phyloP scores from a whole-genome alignment of 2,888 invertebrate genomes.

The Cheiracanthium punctorium region DNA sequence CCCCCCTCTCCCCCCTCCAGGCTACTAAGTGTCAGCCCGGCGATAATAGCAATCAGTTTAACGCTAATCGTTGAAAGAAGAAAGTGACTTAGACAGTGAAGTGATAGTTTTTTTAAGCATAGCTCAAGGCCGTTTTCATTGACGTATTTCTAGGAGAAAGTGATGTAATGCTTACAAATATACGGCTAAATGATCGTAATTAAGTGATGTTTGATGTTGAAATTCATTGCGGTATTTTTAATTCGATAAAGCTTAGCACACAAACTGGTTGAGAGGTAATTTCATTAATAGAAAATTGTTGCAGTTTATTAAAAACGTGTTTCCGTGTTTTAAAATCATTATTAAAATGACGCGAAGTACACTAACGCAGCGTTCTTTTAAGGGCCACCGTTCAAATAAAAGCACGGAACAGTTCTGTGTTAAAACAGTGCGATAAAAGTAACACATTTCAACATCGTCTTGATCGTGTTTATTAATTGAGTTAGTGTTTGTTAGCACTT shows the following conservation, averaged over 20 bases:
- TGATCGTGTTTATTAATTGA: too few relatives aligned
- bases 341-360: not conserved
- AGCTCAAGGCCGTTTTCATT: slow-evolving; percentile 20
- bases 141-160: not conserved
- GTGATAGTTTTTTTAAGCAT: slow-evolving; percentile 8
- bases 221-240: slow-evolving; percentile 4
- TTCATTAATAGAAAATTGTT: not conserved
- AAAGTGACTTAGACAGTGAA: slow-evolving; percentile 6
- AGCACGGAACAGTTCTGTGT: too few relatives aligned
- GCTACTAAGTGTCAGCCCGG: slow-evolving; percentile 45
- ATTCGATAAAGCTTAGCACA: not conserved
- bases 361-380: too few relatives aligned
- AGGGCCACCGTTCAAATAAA: too few relatives aligned
- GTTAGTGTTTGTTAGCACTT: too few relatives aligned
- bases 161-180: slow-evolving; percentile 10
- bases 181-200: slow-evolving; percentile 13
- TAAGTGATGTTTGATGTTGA: not conserved
- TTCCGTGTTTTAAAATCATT: not conserved
- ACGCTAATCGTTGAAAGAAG: slow-evolving; percentile 37
- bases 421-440: too few relatives aligned
- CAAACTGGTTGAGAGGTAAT: not conserved
- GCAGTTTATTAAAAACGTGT: not conserved
- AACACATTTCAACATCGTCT: too few relatives aligned
- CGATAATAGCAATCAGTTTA: slow-evolving; percentile 59
- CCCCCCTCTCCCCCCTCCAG: slow-evolving; percentile 8